Evolutionary conservation across 2,113 vertebrate genomes (phyloP).

Genomic region (Chroicocephalus ridibundus): DNA sequence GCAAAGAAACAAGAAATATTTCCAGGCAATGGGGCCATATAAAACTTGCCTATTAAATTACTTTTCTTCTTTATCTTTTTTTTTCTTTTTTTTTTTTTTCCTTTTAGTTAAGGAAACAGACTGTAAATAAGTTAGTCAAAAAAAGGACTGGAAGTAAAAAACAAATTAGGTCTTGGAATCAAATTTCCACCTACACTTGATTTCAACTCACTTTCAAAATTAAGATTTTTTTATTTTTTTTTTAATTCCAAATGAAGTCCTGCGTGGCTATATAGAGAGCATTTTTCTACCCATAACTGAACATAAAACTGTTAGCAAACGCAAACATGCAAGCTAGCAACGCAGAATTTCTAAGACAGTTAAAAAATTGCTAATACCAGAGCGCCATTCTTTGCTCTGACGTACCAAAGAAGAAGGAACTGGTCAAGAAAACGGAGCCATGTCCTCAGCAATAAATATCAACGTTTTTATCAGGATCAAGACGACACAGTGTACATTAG

Average conservation of each 20-base stretch:
- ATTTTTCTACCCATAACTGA: neutral
- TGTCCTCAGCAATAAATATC: neutral
- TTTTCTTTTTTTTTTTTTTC: neutral
- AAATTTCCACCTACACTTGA: neutral
- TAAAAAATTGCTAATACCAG: neutral
- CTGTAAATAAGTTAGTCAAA: neutral
- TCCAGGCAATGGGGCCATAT: neutral
- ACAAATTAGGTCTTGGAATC: neutral
- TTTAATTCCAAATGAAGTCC: neutral
- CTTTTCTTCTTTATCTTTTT: too few species aligned
- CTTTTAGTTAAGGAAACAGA: neutral
- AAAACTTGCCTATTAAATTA: neutral
- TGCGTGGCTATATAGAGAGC: neutral
- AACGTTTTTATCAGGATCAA: neutral
- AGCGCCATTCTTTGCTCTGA: neutral
- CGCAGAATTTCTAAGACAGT: neutral
- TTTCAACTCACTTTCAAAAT: neutral
- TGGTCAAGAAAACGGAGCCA: neutral
- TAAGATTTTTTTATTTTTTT: neutral
- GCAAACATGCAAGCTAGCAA: neutral
- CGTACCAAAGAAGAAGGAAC: neutral
- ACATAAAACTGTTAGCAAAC: neutral
- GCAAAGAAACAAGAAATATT: neutral
- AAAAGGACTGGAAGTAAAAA: neutral
- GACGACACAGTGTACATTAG: neutral